A percentile compares a stretch with the other conserved stretches of the same genome.
phyloP scores from a whole-genome alignment of 2,888 invertebrate species.

The Eupithecia insigniata region DNA sequence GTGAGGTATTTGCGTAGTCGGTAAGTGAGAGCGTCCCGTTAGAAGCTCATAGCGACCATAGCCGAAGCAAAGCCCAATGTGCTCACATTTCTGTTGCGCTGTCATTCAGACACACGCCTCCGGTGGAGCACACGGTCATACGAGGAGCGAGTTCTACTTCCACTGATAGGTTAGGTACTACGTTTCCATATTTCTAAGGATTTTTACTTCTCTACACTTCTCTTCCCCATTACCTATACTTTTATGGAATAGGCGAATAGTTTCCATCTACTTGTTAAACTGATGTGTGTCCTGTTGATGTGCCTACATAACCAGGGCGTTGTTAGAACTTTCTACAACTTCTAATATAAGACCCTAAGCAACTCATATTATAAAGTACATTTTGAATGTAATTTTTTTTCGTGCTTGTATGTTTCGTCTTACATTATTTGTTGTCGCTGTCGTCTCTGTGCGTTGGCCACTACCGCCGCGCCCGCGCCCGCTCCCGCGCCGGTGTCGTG shows the following conservation, averaged over 20 bases:
- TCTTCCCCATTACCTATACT: no score
- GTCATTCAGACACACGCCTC: neutral
- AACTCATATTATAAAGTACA: neutral
- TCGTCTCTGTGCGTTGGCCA: neutral
- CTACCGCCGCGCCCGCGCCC: neutral
- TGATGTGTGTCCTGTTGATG: no score
- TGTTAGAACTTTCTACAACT: neutral
- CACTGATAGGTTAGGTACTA: neutral
- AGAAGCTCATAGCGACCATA: neutral
- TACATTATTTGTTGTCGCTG: neutral
- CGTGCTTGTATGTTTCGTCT: neutral
- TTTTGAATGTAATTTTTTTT: neutral
- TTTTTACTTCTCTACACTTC: no score
- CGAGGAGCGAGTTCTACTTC: neutral
- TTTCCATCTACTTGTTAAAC: no score
- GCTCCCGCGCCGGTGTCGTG: slow-evolving; percentile 36
- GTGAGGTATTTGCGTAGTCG: neutral
- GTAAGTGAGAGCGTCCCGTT: neutral
- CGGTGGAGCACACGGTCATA: neutral
- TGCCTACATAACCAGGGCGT: no score
- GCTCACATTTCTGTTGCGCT: neutral
- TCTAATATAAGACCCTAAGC: no score
- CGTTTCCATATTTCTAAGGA: neutral
- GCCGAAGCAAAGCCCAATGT: neutral
- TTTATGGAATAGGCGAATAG: no score